phyloP scores from a whole-genome alignment of 1,140 invertebrate genomes.

The Oedothorax gibbosus region DNA sequence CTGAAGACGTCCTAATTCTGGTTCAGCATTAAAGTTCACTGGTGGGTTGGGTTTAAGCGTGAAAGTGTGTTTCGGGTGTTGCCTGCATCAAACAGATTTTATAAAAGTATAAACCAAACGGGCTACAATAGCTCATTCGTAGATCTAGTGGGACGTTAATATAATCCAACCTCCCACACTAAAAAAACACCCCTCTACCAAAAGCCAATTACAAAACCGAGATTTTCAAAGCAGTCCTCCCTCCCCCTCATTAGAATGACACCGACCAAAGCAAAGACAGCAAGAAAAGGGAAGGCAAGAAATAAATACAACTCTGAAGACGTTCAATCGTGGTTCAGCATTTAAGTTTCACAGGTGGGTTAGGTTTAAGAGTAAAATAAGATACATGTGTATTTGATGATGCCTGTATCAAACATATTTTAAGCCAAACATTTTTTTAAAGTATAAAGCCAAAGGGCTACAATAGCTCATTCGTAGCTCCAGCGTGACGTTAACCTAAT shows the following conservation, averaged over 20 bases:
- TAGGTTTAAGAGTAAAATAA: not conserved
- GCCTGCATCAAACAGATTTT: not conserved
- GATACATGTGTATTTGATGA: too few relatives aligned
- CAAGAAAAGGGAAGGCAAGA: not conserved
- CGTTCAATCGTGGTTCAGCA: slow-evolving; percentile 5
- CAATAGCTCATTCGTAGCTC: too few relatives aligned
- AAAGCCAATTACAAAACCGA: slow-evolving; percentile 7
- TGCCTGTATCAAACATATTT: not conserved
- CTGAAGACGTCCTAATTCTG: slow-evolving; percentile 57
- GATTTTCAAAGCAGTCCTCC: slow-evolving; percentile 11
- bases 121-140: too few relatives aligned
- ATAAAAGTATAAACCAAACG: too few relatives aligned
- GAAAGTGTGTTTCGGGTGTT: too few relatives aligned
- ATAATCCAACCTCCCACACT: not conserved
- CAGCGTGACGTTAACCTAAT: too few relatives aligned
- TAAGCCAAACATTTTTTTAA: not conserved
- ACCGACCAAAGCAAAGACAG: not conserved
- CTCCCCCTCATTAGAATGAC: slow-evolving; percentile 1
- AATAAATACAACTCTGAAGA: not conserved
- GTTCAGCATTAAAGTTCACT: not conserved
- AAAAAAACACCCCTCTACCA: not conserved
- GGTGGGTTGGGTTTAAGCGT: not conserved
- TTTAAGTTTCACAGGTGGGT: not conserved
- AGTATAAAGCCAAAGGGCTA: too few relatives aligned
- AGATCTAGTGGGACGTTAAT: too few relatives aligned